These are phyloP conservation scores for Bombus vancouverensis DNA, from an alignment of 1,140 invertebrate species.

Conservation along the genomic window DNA sequence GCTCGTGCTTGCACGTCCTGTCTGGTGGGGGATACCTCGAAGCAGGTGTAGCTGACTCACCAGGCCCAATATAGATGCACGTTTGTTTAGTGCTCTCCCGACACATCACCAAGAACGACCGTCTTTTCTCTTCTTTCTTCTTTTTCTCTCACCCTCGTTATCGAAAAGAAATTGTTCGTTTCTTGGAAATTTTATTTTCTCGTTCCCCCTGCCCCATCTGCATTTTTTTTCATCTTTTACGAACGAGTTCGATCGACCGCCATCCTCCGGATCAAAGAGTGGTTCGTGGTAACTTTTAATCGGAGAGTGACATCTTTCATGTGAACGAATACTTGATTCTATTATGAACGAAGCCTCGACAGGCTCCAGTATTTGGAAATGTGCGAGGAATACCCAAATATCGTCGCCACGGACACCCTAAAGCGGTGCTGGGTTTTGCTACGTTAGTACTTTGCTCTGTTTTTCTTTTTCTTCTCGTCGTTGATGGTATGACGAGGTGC, in stretches of 20 bases:
- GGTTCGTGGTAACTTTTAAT: background rate
- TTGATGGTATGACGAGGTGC: background rate
- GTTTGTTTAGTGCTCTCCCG: constrained; percentile 77
- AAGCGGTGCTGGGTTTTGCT: constrained; percentile 74
- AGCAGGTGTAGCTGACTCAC: constrained; percentile 79
- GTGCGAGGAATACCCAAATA: constrained; percentile 81
- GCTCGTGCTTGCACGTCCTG: constrained; percentile 55
- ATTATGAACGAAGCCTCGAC: constrained; percentile 51
- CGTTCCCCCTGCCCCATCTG: no score
- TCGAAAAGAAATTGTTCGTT: constrained; percentile 23
- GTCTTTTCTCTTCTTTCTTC: constrained; percentile 37
- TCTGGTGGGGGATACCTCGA: constrained; percentile 68
- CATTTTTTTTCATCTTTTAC: background rate
- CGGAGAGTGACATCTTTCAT: constrained; percentile 27
- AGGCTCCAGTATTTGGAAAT: constrained; percentile 73
- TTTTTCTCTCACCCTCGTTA: constrained; percentile 40
- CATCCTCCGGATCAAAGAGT: background rate
- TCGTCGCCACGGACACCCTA: constrained; percentile 71
- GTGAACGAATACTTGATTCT: constrained; percentile 41
- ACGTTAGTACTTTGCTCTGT: constrained; percentile 68
- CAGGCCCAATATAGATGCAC: constrained; percentile 76
- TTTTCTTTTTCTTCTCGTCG: background rate
- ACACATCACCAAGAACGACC: constrained; percentile 78
- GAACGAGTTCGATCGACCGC: background rate
- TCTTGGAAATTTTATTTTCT: background rate